A percentile compares a stretch with the other conserved stretches of the same genome.
These are phyloP conservation scores for Synchiropus splendidus DNA, from an alignment of 2,113 vertebrate species.

Conservation along the genomic window DNA sequence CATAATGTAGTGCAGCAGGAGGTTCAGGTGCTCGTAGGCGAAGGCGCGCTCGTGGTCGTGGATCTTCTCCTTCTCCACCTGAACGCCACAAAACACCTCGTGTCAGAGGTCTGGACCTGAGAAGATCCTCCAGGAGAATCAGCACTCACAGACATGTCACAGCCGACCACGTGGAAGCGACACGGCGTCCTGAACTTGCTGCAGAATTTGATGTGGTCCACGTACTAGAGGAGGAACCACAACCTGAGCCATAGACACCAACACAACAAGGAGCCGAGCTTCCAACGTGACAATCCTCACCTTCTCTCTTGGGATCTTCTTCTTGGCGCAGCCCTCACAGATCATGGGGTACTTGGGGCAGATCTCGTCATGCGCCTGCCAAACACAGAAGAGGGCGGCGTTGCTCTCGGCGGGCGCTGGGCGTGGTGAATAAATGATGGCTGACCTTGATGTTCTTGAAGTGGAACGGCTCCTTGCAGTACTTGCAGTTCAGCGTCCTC, in stretches of 20 bases:
- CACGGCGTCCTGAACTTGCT: conserved; percentile 65
- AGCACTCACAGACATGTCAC: conserved; percentile 65
- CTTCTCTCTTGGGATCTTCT: conserved; percentile 86
- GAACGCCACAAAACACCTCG: not conserved
- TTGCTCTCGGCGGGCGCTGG: not conserved
- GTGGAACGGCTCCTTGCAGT: conserved; percentile 72
- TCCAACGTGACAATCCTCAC: conserved; percentile 38
- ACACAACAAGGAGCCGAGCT: not conserved
- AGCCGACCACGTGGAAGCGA: conserved; percentile 68
- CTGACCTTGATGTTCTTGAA: conserved; percentile 69
- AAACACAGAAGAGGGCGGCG: not conserved
- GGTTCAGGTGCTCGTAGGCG: conserved; percentile 77
- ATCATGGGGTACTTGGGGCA: conserved; percentile 88
- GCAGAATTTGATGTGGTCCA: conserved; percentile 69
- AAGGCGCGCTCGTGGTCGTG: conserved; percentile 74
- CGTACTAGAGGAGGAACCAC: conserved; percentile 42
- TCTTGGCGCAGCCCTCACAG: conserved; percentile 87
- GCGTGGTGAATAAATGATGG: conserved; percentile 17
- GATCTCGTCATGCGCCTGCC: conserved; percentile 81
- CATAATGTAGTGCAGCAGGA: conserved; percentile 78
- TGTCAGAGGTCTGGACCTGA: not conserved
- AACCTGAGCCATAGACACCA: not conserved
- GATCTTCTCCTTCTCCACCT: conserved; percentile 81
- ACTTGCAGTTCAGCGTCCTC: conserved; percentile 74
- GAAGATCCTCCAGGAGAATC: not conserved